Evolutionary conservation across 1,140 invertebrate species (phyloP).

Genomic region (Leptinotarsa undecemlineata): DNA sequence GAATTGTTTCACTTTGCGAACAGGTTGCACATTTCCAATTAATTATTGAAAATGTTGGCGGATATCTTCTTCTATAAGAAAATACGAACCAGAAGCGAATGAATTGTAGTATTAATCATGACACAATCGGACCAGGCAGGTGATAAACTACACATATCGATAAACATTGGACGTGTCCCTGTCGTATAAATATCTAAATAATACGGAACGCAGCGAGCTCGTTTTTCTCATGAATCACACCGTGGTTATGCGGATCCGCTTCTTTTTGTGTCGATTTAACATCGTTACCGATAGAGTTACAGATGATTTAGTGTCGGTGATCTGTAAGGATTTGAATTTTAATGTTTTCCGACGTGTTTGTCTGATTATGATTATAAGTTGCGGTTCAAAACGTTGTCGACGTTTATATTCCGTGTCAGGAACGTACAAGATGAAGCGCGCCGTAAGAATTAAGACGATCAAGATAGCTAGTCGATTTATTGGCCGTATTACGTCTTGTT

Average conservation of each 20-base stretch:
- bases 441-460: not conserved
- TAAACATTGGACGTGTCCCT: constrained; percentile 22
- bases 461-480: not conserved
- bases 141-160: constrained; percentile 10
- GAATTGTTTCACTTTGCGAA: too few species aligned
- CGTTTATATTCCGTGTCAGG: constrained; percentile 9
- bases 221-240: constrained; percentile 34
- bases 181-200: constrained; percentile 22
- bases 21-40: too few species aligned
- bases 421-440: not conserved
- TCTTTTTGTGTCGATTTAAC: constrained; percentile 37
- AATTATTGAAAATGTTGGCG: too few species aligned
- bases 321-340: constrained; percentile 45
- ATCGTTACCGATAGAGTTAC: constrained; percentile 38
- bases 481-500: not conserved
- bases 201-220: constrained; percentile 15
- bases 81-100: too few species aligned
- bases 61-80: too few species aligned
- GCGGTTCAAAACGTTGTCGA: constrained; percentile 31
- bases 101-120: not conserved
- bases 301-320: constrained; percentile 42
- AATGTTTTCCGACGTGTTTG: constrained; percentile 38
- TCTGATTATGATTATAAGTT: constrained; percentile 39
- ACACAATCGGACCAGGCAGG: not conserved
- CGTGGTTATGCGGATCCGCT: constrained; percentile 28